Evolutionary conservation across 2,888 invertebrate species (phyloP).

Genomic region (Ethmia dodecea): DNA sequence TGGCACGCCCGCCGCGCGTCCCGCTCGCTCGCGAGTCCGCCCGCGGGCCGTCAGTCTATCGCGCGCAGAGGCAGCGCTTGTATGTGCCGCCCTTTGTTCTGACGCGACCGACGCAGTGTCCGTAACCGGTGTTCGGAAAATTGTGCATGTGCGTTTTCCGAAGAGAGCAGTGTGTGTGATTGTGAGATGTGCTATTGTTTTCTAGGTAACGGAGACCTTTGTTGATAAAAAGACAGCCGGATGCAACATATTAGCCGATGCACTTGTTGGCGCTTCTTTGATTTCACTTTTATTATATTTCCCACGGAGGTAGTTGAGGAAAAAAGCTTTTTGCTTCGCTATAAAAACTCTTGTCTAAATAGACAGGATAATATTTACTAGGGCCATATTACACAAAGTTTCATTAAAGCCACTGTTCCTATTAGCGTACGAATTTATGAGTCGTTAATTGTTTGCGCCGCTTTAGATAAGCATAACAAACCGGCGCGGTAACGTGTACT

Average conservation of each 20-base stretch:
- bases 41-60: constrained; percentile 64
- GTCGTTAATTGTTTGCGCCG: constrained; percentile 61
- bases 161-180: constrained; percentile 72
- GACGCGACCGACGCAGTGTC: constrained; percentile 73
- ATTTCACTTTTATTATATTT: constrained; percentile 52
- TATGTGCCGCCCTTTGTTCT: constrained; percentile 64
- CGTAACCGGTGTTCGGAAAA: constrained; percentile 76
- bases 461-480: constrained; percentile 60
- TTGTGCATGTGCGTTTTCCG: constrained; percentile 78
- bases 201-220: constrained; percentile 68
- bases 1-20: constrained; percentile 73
- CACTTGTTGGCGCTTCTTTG: constrained; percentile 48
- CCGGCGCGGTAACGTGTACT: constrained; percentile 15
- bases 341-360: constrained; percentile 21
- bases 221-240: constrained; percentile 59
- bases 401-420: constrained; percentile 36
- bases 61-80: constrained; percentile 68
- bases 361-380: constrained; percentile 22
- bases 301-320: constrained; percentile 33
- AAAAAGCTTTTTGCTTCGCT: constrained; percentile 28
- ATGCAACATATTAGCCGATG: constrained; percentile 48
- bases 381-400: constrained; percentile 26
- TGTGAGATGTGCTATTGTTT: constrained; percentile 77
- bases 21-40: constrained; percentile 58
- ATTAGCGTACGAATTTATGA: constrained; percentile 54